Percentiles rank a stretch among this genome's conserved stretches.
Evolutionary conservation across 2,888 invertebrate genomes (phyloP).

Genomic region (Agrochola macilenta): DNA sequence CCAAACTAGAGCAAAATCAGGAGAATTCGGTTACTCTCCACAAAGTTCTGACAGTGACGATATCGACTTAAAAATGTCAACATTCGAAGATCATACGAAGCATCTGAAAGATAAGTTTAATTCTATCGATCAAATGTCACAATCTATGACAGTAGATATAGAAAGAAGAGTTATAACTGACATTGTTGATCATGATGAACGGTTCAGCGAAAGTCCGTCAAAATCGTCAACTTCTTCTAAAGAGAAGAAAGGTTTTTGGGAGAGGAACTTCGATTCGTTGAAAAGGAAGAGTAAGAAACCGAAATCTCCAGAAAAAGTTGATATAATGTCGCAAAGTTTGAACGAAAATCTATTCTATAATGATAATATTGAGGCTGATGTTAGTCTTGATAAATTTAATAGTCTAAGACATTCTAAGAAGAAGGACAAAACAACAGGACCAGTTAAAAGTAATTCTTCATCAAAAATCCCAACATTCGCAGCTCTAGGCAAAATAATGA

Average conservation of each 20-base stretch:
- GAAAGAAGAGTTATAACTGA: slow-evolving; percentile 82
- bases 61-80: slow-evolving; percentile 80
- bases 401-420: slow-evolving; percentile 86
- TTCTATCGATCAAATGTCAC: slow-evolving; percentile 89
- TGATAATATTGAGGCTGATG: slow-evolving; percentile 86
- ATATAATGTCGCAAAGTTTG: slow-evolving; percentile 89
- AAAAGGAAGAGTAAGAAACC: slow-evolving; percentile 85
- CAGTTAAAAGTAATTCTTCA: slow-evolving; percentile 85
- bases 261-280: slow-evolving; percentile 88
- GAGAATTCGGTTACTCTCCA: slow-evolving; percentile 87
- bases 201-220: slow-evolving; percentile 82
- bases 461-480: slow-evolving; percentile 89
- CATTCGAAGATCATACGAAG: slow-evolving; percentile 85
- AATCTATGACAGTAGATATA: slow-evolving; percentile 89
- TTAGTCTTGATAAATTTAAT: slow-evolving; percentile 84
- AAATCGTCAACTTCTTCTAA: slow-evolving; percentile 85
- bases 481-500: slow-evolving; percentile 88
- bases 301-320: slow-evolving; percentile 85
- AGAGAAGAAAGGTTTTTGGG: slow-evolving; percentile 90
- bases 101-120: slow-evolving; percentile 87
- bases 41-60: slow-evolving; percentile 88
- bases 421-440: slow-evolving; percentile 80
- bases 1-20: slow-evolving; percentile 87
- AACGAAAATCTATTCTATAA: slow-evolving; percentile 89
- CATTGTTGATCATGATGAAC: slow-evolving; percentile 72